phyloP scores from a whole-genome alignment of 2,113 vertebrate genomes.

The Uropsilus gracilis region DNA sequence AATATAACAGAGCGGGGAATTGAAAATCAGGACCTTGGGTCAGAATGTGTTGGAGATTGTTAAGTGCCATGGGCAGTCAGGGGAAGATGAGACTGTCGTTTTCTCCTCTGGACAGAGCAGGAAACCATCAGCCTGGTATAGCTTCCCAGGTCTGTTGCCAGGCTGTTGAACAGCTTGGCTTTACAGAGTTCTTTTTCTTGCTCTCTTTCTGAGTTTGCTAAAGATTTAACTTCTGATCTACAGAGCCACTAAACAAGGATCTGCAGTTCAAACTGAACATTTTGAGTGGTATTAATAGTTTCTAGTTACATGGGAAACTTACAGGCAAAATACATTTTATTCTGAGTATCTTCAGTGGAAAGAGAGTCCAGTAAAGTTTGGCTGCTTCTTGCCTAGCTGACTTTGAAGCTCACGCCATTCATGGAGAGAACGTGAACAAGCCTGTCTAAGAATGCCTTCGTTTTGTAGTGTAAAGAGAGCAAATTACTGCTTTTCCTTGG shows the following conservation, averaged over 20 bases:
- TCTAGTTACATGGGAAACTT: background rate
- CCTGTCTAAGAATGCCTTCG: constrained; percentile 67
- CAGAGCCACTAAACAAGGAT: background rate
- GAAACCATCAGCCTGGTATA: background rate
- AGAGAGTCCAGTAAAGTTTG: background rate
- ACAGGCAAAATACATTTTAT: background rate
- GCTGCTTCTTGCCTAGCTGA: background rate
- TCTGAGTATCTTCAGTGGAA: constrained; percentile 9
- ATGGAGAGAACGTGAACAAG: constrained; percentile 61
- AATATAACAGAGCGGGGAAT: background rate
- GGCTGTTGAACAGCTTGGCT: background rate
- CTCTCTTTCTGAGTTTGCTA: background rate
- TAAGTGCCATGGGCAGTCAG: background rate
- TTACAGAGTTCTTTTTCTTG: background rate
- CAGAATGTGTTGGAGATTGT: background rate
- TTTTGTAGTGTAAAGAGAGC: constrained; percentile 60
- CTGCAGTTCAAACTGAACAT: background rate
- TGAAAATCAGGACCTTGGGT: background rate
- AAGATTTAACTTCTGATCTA: no score
- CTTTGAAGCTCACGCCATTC: constrained; percentile 53
- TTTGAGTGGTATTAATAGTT: background rate
- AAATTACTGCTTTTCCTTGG: constrained; percentile 68
- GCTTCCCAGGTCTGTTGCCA: background rate
- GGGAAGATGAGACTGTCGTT: background rate
- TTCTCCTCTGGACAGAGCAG: background rate